Evolutionary conservation across 1,140 invertebrate species (phyloP), one percentile per base, ranked within the genome.

Genomic region (Apis florea): DNA sequence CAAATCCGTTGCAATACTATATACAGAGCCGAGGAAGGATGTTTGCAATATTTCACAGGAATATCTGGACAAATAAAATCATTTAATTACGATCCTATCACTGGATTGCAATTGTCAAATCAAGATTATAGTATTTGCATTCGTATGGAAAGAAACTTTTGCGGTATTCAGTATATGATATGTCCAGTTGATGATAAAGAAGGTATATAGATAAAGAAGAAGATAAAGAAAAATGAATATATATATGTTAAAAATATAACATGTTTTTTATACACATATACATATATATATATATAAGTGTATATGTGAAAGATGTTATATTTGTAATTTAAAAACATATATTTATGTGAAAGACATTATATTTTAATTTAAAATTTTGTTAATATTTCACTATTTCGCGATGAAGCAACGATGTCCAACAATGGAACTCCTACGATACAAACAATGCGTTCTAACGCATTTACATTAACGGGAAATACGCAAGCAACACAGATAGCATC

Each of bases 51-150:
- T 87, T 97, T 95, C 91, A 96, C 96, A 0, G 96, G 97, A 0
- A 96, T 97, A 0, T 96, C 96, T 31, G 97, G 97, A 0, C 95
- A 96, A 71, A 95, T 98, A 11, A 95, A 95, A 17, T 97, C 97
- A 5, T 98, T 97, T 91, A 98, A 98, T 92, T 98, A 96, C 88
- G 96, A 98, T 81, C 94, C 96, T 0, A 93, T 93, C 0, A 94
- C 92, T 1, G 97, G 97, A 0, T 93, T 97, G n/a, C 97, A 98
- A 89, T 93, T 98, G 1, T 97, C 97, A 40, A 98, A 98, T 92
- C 97, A 98, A 90, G 97, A 98, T 89, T 98, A 98, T 91, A 97
- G 97, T 76, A 96, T 97, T 70, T 98, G 97, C 90, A 95, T 98
- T 26, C 93, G 97, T 51, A 96, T 96, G 82, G 97, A 98, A 90